Conservation (phyloP, 1,140 invertebrate species). For the Centruroides vittatus region DNA sequence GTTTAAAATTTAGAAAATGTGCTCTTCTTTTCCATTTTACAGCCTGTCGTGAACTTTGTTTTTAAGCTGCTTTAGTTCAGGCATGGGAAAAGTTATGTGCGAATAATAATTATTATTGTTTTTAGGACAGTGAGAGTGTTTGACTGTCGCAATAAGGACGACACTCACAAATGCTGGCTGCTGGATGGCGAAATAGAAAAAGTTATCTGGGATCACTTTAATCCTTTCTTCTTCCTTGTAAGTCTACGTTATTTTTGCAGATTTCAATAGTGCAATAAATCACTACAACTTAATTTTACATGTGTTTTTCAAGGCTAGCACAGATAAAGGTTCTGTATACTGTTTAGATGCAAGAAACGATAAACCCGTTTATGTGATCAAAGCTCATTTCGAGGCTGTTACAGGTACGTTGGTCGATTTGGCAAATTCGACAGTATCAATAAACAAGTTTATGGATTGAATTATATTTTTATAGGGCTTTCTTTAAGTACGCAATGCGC, state of each 20-base stretch:
- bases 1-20: no score
- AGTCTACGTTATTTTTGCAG: slow-evolving; percentile 23
- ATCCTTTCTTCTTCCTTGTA: slow-evolving; percentile 57
- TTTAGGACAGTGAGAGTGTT: slow-evolving; percentile 46
- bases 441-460: background rate
- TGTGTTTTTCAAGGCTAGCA: slow-evolving; percentile 45
- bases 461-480: slow-evolving; percentile 31
- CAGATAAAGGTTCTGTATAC: slow-evolving; percentile 59
- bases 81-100: no score
- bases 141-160: slow-evolving; percentile 53
- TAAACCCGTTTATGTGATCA: slow-evolving; percentile 56
- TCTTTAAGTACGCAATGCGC: slow-evolving; percentile 47
- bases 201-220: slow-evolving; percentile 64
- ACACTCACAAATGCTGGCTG: slow-evolving; percentile 48
- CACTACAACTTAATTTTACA: background rate
- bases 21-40: no score
- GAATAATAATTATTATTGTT: background rate
- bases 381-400: slow-evolving; percentile 64
- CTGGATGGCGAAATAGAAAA: slow-evolving; percentile 69
- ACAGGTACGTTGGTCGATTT: slow-evolving; percentile 37
- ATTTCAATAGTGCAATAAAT: no score
- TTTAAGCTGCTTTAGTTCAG: no score
- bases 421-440: background rate
- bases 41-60: no score
- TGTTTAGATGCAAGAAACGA: slow-evolving; percentile 58